Conservation (phyloP, 2,888 invertebrate genomes). For the Graphium colonna region DNA sequence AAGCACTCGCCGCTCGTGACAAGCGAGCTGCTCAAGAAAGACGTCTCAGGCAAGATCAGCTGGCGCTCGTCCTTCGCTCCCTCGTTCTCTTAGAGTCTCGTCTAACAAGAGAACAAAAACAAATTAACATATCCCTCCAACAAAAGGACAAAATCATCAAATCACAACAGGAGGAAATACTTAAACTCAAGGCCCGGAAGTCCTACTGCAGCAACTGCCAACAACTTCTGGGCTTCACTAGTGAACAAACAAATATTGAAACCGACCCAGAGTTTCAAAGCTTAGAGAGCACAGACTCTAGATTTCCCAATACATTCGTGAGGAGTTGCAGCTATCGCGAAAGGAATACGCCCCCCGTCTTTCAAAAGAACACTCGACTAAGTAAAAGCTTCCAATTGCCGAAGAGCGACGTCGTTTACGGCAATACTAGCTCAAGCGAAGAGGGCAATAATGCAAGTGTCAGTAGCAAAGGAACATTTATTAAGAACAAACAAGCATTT, state of each 20-base stretch:
- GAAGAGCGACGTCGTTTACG: slow-evolving; percentile 65
- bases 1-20: slow-evolving; percentile 80
- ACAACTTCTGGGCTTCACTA: slow-evolving; percentile 72
- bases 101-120: slow-evolving; percentile 85
- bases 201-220: slow-evolving; percentile 74
- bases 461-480: slow-evolving; percentile 75
- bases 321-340: slow-evolving; percentile 74
- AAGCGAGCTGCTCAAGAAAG: slow-evolving; percentile 81
- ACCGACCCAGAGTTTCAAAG: slow-evolving; percentile 77
- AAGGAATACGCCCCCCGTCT: slow-evolving; percentile 71
- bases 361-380: slow-evolving; percentile 75
- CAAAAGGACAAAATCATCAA: slow-evolving; percentile 87
- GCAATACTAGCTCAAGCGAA: slow-evolving; percentile 75
- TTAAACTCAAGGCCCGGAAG: slow-evolving; percentile 79
- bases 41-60: slow-evolving; percentile 84
- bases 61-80: slow-evolving; percentile 85
- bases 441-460: slow-evolving; percentile 66
- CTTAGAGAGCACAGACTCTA: slow-evolving; percentile 73
- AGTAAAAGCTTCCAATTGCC: slow-evolving; percentile 76
- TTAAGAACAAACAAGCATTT: slow-evolving; percentile 80
- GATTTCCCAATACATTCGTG: slow-evolving; percentile 71
- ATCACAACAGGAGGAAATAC: slow-evolving; percentile 84
- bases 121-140: slow-evolving; percentile 83
- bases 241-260: slow-evolving; percentile 76
- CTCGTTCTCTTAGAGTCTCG: slow-evolving; percentile 86